Percentiles rank a stretch among this genome's conserved stretches.
Evolutionary conservation across 2,797 vertebrate species (phyloP).

Genomic region (Lepus townsendii): DNA sequence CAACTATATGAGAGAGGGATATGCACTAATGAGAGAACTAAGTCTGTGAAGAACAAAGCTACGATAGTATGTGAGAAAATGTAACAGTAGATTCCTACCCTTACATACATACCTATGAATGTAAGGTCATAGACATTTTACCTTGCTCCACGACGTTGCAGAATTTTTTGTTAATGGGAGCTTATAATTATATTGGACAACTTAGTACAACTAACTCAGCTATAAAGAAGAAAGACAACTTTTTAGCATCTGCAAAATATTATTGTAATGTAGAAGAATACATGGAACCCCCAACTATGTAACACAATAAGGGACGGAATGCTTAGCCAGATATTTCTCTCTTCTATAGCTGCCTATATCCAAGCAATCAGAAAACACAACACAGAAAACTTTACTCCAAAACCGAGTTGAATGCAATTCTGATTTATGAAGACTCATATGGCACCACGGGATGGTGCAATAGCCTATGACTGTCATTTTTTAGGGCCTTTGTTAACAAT

Average conservation of each 20-base stretch:
- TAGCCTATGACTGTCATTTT: not conserved
- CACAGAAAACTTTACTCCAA: not conserved
- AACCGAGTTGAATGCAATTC: not conserved
- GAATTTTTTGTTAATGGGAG: not conserved
- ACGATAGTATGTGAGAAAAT: conserved; percentile 1
- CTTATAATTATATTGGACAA: conserved; percentile 19
- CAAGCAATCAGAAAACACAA: conserved; percentile 3
- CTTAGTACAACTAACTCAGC: not conserved
- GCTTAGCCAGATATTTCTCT: not conserved
- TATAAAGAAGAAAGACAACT: conserved; percentile 47
- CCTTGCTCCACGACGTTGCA: not conserved
- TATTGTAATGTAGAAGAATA: not conserved
- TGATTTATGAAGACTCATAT: conserved; percentile 2
- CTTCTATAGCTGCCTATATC: not conserved
- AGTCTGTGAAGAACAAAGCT: not conserved
- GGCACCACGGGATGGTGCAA: not conserved
- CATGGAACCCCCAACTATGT: not conserved
- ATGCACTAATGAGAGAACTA: conserved; percentile 9
- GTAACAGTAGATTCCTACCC: not conserved
- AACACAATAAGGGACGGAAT: not conserved
- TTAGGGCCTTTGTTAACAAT: not conserved
- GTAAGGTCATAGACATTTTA: not conserved
- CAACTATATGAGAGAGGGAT: not conserved
- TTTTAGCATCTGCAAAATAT: conserved; percentile 9
- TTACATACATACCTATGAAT: not conserved